Conservation (phyloP, 2,888 invertebrate genomes). For the Ectemnius continuus region DNA sequence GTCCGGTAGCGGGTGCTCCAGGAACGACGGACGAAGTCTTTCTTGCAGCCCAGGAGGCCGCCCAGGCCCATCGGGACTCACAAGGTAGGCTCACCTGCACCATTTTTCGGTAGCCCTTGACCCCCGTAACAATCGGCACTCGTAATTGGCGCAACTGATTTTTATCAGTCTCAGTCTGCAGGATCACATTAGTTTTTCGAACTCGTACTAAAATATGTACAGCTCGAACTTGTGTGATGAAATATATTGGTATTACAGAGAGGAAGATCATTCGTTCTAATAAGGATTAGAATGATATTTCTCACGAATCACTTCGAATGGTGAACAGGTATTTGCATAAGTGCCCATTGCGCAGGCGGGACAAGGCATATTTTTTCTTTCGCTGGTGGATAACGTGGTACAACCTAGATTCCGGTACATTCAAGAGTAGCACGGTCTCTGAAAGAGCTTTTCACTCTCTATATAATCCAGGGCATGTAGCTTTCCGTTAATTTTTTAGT, state of each 20-base stretch:
- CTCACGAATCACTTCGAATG: no score
- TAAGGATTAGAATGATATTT: no score
- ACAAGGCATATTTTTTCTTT: slow-evolving; percentile 65
- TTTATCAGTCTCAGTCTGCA: no score
- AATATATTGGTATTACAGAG: no score
- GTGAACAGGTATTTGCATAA: slow-evolving; percentile 23
- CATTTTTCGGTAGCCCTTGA: slow-evolving; percentile 70
- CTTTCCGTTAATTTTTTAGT: slow-evolving; percentile 55
- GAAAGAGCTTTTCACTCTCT: slow-evolving; percentile 67
- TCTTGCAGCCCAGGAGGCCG: slow-evolving; percentile 89
- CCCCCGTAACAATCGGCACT: slow-evolving; percentile 75
- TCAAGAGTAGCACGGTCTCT: slow-evolving; percentile 78
- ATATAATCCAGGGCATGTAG: slow-evolving; percentile 63
- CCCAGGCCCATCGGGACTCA: slow-evolving; percentile 90
- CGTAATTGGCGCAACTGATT: slow-evolving; percentile 24
- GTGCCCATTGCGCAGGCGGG: slow-evolving; percentile 75
- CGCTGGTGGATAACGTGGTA: slow-evolving; percentile 75
- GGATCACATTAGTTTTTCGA: background rate
- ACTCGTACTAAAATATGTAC: no score
- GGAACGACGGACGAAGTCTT: slow-evolving; percentile 86
- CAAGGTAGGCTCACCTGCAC: slow-evolving; percentile 89
- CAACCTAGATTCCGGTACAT: slow-evolving; percentile 71
- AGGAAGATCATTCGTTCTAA: no score
- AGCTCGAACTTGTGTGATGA: no score
- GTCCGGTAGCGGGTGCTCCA: slow-evolving; percentile 72